Base-by-base conservation (phyloP, 2,797 vertebrate genomes). In the Sparidentex hasta region DNA sequence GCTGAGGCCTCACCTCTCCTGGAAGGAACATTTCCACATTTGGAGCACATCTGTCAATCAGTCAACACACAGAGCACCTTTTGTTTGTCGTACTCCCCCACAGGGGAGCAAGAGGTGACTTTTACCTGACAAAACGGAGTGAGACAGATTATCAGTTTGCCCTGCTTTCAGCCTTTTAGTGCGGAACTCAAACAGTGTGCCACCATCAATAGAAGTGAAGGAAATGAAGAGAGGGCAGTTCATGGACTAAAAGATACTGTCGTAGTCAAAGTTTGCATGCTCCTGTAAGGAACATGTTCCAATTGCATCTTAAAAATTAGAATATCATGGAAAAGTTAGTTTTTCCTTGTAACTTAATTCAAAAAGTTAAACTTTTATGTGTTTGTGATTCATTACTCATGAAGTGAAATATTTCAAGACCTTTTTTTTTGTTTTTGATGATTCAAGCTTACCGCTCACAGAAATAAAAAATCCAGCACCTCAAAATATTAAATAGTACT, bases 21-120 rank as follows among this genome's bases (percentile, higher is more conserved):
- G 41, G 55, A 70, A 50, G 25, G 20, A 44, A 71, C 50, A 71
- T 69, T 72, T 80, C 41, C 38, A 59, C 73, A 82, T 84, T 58
- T 82, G 73, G n/a, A 78, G 48, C 47, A 33, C 44, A 51, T 74
- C 80, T 80, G 82, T 85, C 80, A 81, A 63, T 90, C 86, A 83
- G 65, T 65, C 62, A 78, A 27, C 25, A 63, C 59, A 75, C 33
- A 78, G 48, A 69, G 70, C 55, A 54, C 29, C 57, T 64, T 38
- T 48, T 76, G 69, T 86, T 79, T 72, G 44, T 65, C 4, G 1
- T 9, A 18, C 76, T 56, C 14, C n/a, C n/a, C 43, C 59, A 52
- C 25, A 11, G n/a, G 33, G 33, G 50, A 58, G 43, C 16, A 54
- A 69, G 17, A 48, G 61, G 7, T n/a, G 41, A 57, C 33, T 65